These are phyloP conservation scores for Actenoides hombroni DNA, from an alignment of 2,113 vertebrate species.

Conservation along the genomic window DNA sequence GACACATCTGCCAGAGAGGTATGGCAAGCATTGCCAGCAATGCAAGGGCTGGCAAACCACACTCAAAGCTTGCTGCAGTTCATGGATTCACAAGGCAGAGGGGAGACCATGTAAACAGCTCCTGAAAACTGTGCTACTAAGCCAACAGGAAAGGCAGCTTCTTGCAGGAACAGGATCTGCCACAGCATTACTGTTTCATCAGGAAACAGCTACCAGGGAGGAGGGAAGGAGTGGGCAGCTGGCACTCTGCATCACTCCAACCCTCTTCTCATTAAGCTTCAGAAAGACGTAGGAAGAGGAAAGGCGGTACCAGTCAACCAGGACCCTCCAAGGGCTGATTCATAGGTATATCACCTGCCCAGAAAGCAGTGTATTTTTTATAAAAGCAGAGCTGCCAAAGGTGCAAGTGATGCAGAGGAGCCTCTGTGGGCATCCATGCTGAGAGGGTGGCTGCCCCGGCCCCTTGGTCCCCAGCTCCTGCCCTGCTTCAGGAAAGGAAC, in stretches of 20 bases:
- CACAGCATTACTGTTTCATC: neutral
- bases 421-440: fast-evolving
- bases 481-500: neutral
- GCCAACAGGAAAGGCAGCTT: neutral
- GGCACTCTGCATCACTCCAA: neutral
- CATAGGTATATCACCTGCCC: fast-evolving
- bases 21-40: neutral
- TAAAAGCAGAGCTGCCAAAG: neutral
- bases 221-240: neutral
- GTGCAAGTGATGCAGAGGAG: fast-evolving
- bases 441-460: neutral
- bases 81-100: neutral
- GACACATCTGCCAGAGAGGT: neutral
- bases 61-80: neutral
- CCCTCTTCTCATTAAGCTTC: neutral
- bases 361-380: fast-evolving
- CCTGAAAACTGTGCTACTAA: neutral
- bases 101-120: neutral
- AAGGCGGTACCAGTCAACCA: fast-evolving
- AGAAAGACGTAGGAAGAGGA: neutral
- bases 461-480: neutral
- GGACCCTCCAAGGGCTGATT: too few species aligned
- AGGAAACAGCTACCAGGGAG: neutral
- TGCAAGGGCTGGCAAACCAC: neutral
- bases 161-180: neutral